Base-by-base conservation (phyloP, 2,113 vertebrate genomes). In the Oryzias melastigma region DNA sequence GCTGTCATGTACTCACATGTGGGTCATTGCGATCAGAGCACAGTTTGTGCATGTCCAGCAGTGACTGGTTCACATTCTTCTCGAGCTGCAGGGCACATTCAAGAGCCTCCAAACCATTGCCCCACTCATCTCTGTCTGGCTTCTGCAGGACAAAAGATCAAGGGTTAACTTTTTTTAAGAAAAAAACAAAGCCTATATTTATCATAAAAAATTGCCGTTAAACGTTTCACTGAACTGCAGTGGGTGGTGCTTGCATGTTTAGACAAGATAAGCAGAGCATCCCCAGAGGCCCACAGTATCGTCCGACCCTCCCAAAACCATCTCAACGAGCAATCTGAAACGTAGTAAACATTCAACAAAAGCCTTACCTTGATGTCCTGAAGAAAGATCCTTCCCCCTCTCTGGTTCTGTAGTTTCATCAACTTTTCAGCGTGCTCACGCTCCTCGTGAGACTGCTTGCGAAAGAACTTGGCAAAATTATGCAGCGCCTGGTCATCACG, bases 41-140 rank as follows among this genome's bases (percentile, higher is more conserved):
- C 77, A 98, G 35, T 77, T 96, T 96, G 90, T 98, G 97, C 87
- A 98, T 78, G 20, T 98, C 95, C 46, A 98, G 77, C 45, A 98
- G 92, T 4, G 97, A 95, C 50, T 97, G 94, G 83, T 92, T 92
- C 72, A 92, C 91, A 0, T 64, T 92, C 79, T 88, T 91, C 84
- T 92, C 97, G 85, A 99, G 87, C 86, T 97, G 93, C 65, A 98
- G 85, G 4, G 95, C 92, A 46, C 94, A 95, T 62, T 97, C 94
- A 80, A 98, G 93, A 2, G 96, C 97, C 46, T 94, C 96, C 43
- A 95, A 63, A 0, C 95, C 96, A 0, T 87, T 98, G 75, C 93
- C 95, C 97, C 97, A 99, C 83, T 98, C 96, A 17, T 99, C 97
- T 20, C 92, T 89, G 40, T 99, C 97, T 25, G 97, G 96, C 71